These are phyloP conservation scores for Siniperca knerii DNA, from an alignment of 2,113 vertebrate genomes.

Conservation along the genomic window DNA sequence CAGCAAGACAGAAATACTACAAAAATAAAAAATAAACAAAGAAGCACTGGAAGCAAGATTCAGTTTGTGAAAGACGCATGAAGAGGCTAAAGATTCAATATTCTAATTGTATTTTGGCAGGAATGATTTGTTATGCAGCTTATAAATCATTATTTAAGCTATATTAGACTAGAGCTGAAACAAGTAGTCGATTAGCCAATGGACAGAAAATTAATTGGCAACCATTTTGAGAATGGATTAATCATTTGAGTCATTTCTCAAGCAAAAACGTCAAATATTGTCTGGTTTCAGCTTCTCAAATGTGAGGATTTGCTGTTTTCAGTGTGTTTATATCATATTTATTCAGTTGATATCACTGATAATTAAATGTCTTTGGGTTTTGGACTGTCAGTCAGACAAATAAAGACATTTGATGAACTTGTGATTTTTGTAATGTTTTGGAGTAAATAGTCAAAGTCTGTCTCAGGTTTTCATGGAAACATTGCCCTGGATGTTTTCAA, in stretches of 20 bases:
- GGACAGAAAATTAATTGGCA: background rate
- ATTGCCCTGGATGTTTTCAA: conserved; percentile 26
- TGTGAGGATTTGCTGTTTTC: too few species aligned
- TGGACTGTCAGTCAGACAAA: background rate
- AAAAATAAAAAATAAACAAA: background rate
- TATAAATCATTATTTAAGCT: background rate
- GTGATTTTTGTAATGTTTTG: conserved; percentile 29
- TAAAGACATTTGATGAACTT: background rate
- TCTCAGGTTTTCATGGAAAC: conserved; percentile 56
- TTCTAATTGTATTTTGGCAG: too few species aligned
- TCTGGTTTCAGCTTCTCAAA: background rate
- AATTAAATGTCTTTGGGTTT: background rate
- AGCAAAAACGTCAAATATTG: background rate
- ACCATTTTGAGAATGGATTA: background rate
- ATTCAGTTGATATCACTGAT: background rate
- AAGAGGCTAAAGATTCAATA: too few species aligned
- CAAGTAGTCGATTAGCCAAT: too few species aligned
- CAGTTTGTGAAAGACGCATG: too few species aligned
- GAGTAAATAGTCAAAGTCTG: conserved; percentile 32
- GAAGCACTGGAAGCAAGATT: too few species aligned
- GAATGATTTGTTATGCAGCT: too few species aligned
- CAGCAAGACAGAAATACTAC: too few species aligned
- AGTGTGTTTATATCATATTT: background rate
- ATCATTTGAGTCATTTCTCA: background rate
- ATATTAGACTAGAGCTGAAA: background rate